Base-by-base conservation (phyloP, 2,797 vertebrate species). In the Anas flavirostris region DNA sequence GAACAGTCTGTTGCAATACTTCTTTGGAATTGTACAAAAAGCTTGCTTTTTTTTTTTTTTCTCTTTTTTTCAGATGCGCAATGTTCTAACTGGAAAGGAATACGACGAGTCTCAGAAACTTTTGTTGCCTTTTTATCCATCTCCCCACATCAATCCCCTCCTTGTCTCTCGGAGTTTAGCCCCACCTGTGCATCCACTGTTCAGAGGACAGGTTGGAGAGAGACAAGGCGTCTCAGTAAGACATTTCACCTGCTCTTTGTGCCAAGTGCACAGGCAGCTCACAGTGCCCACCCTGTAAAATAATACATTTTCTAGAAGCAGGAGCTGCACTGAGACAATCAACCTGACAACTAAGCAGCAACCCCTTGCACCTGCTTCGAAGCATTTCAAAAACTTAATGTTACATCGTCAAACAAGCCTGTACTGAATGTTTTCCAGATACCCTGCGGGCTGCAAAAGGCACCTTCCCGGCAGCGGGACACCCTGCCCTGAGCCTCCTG, bases 241-340 rank as follows among this genome's bases (percentile, higher is more conserved):
- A 12, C 29, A 33, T 68, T 88, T 76, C 67, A 86, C 70, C 74
- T 84, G 63, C 52, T 73, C 43, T 48, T 53, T 28, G 17, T 5
- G 18, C 26, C 26, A 12, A 33, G 39, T 8, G 25, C 69, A 58
- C 56, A 56, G 59, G 53, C 59, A 88, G 43, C 12, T 13, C 3
- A 0, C 29, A 23, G 15, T 19, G 31, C 37, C 21, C 7, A 16
- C 9, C 0, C 1, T 11, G 19, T 6, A 19, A 4, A 35, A 1
- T 3, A 82, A 50, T 14, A 41, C 6, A 7, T 26, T 26, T 31
- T 33, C 81, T 82, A 53, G 60, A 52, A 9, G 18, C 11, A 33
- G 41, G 46, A 78, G 52, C 16, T 0, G 0, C 28, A 11, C 0
- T 12, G 39, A 44, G 39, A 79, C 1, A 0, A 5, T 1, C 21